These are phyloP conservation scores for Drosophila sturtevanti DNA, from an alignment of 1,140 invertebrate species.

Conservation along the genomic window DNA sequence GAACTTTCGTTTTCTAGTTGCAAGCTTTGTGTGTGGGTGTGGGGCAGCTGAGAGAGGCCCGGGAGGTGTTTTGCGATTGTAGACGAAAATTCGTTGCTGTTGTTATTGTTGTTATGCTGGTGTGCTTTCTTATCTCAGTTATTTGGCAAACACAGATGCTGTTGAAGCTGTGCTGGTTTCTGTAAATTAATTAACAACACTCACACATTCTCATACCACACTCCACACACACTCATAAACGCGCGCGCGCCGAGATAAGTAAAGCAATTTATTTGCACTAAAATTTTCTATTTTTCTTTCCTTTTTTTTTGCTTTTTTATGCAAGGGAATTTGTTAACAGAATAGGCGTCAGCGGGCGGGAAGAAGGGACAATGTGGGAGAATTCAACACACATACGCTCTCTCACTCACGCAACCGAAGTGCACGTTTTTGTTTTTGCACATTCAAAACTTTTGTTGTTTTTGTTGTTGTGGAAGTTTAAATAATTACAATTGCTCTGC, in stretches of 20 bases:
- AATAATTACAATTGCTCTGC: conserved; percentile 20
- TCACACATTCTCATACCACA: conserved; percentile 37
- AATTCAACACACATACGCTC: conserved; percentile 66
- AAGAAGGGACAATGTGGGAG: conserved; percentile 22
- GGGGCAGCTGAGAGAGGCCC: conserved; percentile 5
- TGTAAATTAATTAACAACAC: conserved; percentile 74
- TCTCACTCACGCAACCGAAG: conserved; percentile 51
- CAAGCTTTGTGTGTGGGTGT: conserved; percentile 7
- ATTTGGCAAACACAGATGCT: conserved; percentile 39
- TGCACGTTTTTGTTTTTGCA: conserved; percentile 56
- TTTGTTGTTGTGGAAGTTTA: conserved; percentile 6
- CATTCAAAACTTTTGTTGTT: conserved; percentile 1
- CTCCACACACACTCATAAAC: conserved; percentile 32
- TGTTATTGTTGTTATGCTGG: conserved; percentile 22
- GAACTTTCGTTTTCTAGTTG: conserved; percentile 76
- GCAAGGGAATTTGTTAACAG: conserved; percentile 7
- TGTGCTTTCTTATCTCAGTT: conserved; percentile 29
- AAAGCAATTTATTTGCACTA: conserved; percentile 78
- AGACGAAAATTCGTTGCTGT: background rate
- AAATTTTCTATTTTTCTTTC: conserved; percentile 67
- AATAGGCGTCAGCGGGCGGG: conserved; percentile 20
- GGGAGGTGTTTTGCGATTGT: background rate
- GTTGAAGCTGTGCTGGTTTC: conserved; percentile 35
- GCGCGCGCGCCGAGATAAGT: conserved; percentile 71
- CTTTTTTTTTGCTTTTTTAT: background rate